phyloP scores from a whole-genome alignment of 1,140 invertebrate species.

The Oncopodura yosiiana region DNA sequence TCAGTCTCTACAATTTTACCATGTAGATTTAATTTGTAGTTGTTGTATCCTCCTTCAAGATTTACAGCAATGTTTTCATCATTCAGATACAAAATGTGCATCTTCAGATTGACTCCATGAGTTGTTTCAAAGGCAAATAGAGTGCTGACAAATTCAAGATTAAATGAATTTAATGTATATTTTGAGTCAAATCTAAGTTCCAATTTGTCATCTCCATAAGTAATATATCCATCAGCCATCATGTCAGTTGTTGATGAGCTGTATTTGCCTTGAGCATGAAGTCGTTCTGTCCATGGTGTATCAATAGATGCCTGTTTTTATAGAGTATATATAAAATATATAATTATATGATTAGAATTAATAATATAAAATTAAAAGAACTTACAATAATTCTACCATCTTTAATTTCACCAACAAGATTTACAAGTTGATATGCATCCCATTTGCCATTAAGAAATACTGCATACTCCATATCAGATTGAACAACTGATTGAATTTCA shows the following conservation, averaged over 20 bases:
- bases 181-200: neutral
- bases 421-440: neutral
- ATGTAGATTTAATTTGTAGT: too few relatives aligned
- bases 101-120: too few relatives aligned
- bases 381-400: slow-evolving; percentile 22
- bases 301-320: slow-evolving; percentile 8
- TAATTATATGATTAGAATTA: neutral
- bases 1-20: too few relatives aligned
- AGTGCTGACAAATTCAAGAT: too few relatives aligned
- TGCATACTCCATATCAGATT: neutral
- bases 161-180: neutral
- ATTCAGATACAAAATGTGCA: too few relatives aligned
- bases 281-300: slow-evolving; percentile 21
- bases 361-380: neutral
- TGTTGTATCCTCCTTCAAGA: too few relatives aligned
- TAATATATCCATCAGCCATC: slow-evolving; percentile 7
- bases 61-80: too few relatives aligned
- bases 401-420: slow-evolving; percentile 6
- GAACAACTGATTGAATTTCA: slow-evolving; percentile 11
- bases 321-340: neutral
- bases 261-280: slow-evolving; percentile 12
- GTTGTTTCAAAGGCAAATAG: too few relatives aligned
- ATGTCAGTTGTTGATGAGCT: neutral
- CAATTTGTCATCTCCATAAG: slow-evolving; percentile 4
- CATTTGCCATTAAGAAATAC: slow-evolving; percentile 12